phyloP scores from a whole-genome alignment of 2,113 vertebrate species.

The Crotophaga sulcirostris region DNA sequence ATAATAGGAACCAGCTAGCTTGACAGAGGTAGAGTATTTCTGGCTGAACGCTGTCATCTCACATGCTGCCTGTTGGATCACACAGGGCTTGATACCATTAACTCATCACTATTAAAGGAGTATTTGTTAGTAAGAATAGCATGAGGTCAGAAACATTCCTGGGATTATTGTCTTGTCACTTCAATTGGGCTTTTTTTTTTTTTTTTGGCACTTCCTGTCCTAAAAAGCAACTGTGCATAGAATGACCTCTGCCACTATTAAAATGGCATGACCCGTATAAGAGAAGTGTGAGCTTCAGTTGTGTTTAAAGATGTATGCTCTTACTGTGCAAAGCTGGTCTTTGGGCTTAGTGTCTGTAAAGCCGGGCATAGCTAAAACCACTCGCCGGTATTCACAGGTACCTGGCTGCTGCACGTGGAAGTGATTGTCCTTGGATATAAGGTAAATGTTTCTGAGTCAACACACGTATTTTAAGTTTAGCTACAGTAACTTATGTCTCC shows the following conservation, averaged over 20 bases:
- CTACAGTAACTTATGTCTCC: neutral
- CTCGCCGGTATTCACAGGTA: neutral
- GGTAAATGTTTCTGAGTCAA: neutral
- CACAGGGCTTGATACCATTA: neutral
- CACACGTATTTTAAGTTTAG: neutral
- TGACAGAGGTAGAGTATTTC: neutral
- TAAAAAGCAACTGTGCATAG: neutral
- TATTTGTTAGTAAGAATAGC: neutral
- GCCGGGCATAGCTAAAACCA: neutral
- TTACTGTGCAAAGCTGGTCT: neutral
- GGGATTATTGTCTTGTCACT: neutral
- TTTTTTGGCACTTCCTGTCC: constrained; percentile 3
- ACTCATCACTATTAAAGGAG: constrained; percentile 51
- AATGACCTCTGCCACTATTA: neutral
- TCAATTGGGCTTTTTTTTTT: neutral
- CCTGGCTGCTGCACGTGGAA: neutral
- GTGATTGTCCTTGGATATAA: neutral
- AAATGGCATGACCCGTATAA: neutral
- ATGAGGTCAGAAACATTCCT: constrained; percentile 31
- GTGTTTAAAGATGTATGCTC: neutral
- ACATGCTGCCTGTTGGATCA: neutral
- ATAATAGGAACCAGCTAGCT: neutral
- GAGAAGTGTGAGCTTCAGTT: neutral
- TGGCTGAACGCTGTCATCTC: constrained; percentile 21
- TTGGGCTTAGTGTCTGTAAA: neutral